A percentile compares a stretch with the other conserved stretches of the same genome.
Conservation (phyloP, 2,888 invertebrate genomes). For the Drosophila borealis region DNA sequence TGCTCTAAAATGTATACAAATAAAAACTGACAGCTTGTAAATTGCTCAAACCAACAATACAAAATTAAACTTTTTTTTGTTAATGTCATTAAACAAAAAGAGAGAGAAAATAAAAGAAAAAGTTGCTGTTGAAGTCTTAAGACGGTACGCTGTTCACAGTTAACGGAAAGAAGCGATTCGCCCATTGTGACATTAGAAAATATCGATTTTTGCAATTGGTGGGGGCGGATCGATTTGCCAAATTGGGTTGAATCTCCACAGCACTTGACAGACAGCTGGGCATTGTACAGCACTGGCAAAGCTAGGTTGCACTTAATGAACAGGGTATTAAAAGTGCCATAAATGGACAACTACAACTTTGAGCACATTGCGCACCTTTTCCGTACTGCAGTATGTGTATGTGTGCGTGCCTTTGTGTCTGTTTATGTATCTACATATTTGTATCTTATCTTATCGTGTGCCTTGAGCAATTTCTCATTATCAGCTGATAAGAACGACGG, state of each 20-base stretch:
- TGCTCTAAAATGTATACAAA: slow-evolving; percentile 20
- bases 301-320: neutral
- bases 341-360: slow-evolving; percentile 6
- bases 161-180: too few relatives aligned
- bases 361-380: slow-evolving; percentile 24
- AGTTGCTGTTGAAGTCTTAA: neutral
- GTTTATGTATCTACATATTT: slow-evolving; percentile 41
- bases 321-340: neutral
- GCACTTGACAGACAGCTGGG: too few relatives aligned
- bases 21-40: slow-evolving; percentile 23
- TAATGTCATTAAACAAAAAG: slow-evolving; percentile 1
- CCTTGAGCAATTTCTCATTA: slow-evolving; percentile 62
- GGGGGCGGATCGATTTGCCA: too few relatives aligned
- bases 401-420: slow-evolving; percentile 6
- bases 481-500: slow-evolving; percentile 54
- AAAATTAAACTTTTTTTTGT: too few relatives aligned
- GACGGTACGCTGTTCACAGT: too few relatives aligned
- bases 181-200: too few relatives aligned
- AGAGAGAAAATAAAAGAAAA: neutral
- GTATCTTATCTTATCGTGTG: slow-evolving; percentile 68
- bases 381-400: neutral
- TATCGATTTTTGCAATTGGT: too few relatives aligned
- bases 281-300: neutral
- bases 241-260: too few relatives aligned
- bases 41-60: neutral